Evolutionary conservation across 2,113 vertebrate genomes (phyloP).

Genomic region (Trinectes maculatus): DNA sequence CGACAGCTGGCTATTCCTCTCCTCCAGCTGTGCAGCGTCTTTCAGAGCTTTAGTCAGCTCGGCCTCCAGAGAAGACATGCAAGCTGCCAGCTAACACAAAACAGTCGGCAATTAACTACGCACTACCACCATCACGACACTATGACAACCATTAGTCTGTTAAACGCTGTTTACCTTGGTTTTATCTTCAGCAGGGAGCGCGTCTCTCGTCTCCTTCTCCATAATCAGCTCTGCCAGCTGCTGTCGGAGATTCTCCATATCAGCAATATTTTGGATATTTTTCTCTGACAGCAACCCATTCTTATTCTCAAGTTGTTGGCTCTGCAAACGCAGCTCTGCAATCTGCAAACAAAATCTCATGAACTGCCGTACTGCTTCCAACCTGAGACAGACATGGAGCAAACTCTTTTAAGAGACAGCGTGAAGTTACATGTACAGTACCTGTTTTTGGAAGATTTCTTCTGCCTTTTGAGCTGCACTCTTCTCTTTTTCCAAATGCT

Average conservation of each 20-base stretch:
- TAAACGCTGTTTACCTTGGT: slow-evolving; percentile 66
- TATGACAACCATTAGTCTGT: background rate
- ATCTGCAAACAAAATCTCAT: slow-evolving; percentile 74
- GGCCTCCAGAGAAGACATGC: slow-evolving; percentile 85
- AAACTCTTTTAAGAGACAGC: too few relatives aligned
- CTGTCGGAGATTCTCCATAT: slow-evolving; percentile 81
- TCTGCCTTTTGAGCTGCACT: slow-evolving; percentile 82
- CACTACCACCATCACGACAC: slow-evolving; percentile 4
- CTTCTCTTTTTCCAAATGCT: slow-evolving; percentile 86
- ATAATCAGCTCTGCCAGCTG: slow-evolving; percentile 78
- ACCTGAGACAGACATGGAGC: background rate
- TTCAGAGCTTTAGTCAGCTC: slow-evolving; percentile 85
- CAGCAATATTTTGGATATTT: slow-evolving; percentile 82
- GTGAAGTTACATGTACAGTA: slow-evolving; percentile 47
- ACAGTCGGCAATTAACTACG: slow-evolving; percentile 60
- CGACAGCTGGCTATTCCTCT: slow-evolving; percentile 85
- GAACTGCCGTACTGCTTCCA: background rate
- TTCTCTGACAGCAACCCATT: slow-evolving; percentile 84
- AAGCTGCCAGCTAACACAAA: slow-evolving; percentile 70
- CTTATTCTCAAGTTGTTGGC: slow-evolving; percentile 86
- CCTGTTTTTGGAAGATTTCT: slow-evolving; percentile 88
- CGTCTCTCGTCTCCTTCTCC: slow-evolving; percentile 75
- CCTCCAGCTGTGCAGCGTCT: slow-evolving; percentile 79
- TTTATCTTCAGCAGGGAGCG: slow-evolving; percentile 60
- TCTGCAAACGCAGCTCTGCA: slow-evolving; percentile 83